Evolutionary conservation across 2,797 vertebrate species (phyloP), one percentile per base, ranked within the genome.

Genomic region (Macroramphosus scolopax): DNA sequence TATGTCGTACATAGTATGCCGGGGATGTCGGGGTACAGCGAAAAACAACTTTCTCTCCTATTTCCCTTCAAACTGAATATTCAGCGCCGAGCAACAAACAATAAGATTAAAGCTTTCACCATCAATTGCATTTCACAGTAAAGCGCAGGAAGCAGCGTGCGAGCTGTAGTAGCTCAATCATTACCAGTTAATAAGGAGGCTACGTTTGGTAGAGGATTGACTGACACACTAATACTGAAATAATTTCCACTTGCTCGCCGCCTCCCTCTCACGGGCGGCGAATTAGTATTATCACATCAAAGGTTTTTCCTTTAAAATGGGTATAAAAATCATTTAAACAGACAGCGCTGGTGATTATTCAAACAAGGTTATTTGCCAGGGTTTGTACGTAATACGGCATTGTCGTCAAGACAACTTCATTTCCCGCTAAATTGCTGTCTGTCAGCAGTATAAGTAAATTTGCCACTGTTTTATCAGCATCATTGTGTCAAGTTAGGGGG

Each of bases 251-350:
- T 92, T 80, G 74, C 79, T 53, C 85, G 79, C 84, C 86, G 77
- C 70, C 65, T 85, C 83, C 88, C 82, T 87, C 87, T 86, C 90
- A 86, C 72, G 80, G 75, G 71, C 87, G 86, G 88, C 88, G 94
- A 94, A 94, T 95, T 95, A 93, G 92, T 91, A 93, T 94, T 92
- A 96, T 95, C 95, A 95, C 92, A 95, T 97, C 94, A 97, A 96
- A 96, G 92, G 81, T 87, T 90, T 91, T n/a, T n/a, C 84, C 88
- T 90, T 92, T 94, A 92, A 96, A 95, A 87, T 89, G 82, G 90
- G 89, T 87, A 86, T 79, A 92, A 92, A 93, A 93, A 92, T 94
- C 90, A 94, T 97, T 96, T 95, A 95, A 95, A 94, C 92, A 93
- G 95, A 93, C 94, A 92, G 90, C 91, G 90, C 80, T 85, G 84